Evolutionary conservation across 2,797 vertebrate species (phyloP).

Genomic region (Gallinago stenura): DNA sequence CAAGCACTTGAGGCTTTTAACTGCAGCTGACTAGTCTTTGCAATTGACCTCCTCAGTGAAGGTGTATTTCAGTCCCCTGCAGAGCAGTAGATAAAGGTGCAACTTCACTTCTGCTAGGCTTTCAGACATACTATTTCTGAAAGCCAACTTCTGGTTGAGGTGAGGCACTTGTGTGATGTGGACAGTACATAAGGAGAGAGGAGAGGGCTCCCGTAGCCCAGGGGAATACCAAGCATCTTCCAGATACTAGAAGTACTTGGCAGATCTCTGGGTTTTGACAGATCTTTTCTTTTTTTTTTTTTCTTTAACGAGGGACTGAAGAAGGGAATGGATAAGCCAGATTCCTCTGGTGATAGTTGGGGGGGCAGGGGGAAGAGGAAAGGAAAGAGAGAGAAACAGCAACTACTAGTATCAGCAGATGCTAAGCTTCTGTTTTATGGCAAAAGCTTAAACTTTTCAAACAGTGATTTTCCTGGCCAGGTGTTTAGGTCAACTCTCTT

Average conservation of each 20-base stretch:
- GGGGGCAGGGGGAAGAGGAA: accelerated
- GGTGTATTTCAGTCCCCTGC: not conserved
- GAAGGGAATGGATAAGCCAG: not conserved
- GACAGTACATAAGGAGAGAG: not conserved
- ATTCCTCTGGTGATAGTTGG: not conserved
- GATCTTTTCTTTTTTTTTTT: not conserved
- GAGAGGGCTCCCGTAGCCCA: accelerated
- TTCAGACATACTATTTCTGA: not conserved
- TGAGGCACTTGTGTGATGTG: accelerated
- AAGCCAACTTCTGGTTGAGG: not conserved
- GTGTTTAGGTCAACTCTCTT: not conserved
- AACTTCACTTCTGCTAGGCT: not conserved
- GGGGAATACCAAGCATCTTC: not conserved
- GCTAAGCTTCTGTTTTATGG: not conserved
- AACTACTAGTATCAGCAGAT: not conserved
- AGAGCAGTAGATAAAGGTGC: not conserved
- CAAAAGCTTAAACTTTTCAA: not conserved
- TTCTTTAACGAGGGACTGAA: not conserved
- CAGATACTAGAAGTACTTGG: not conserved
- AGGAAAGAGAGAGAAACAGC: not conserved
- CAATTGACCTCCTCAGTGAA: not conserved
- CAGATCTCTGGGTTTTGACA: not conserved
- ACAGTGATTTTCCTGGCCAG: not conserved
- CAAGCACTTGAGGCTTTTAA: not conserved
- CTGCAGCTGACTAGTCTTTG: not conserved